Base-by-base conservation (phyloP, 2,888 invertebrate species). In the Conchocele bisecta region DNA sequence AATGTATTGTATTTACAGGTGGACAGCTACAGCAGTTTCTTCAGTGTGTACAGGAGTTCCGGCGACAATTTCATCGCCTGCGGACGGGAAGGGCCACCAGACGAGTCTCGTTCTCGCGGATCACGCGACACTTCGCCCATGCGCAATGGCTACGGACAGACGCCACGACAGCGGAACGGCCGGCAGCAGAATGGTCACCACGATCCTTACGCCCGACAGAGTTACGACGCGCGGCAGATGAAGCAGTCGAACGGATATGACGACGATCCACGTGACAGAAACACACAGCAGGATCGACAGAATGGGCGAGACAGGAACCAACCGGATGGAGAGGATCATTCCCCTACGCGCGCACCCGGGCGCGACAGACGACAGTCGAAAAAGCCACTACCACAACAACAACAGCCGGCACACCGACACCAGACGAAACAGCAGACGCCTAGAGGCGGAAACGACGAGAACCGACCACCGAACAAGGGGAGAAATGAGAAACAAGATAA, bases 1-100 rank as follows among this genome's bases (percentile, higher is more conserved):
- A n/a, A n/a, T n/a, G n/a, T n/a, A n/a, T n/a, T n/a, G n/a, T n/a
- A n/a, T n/a, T 59, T 65, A 17, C 60, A 71, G 71, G 57, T 75
- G 24, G 60, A 71, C 24, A 75, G 75, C 37, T 59, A 68, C 35
- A 72, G 71, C 29, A 46, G 51, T 33, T 42, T 75, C 9, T 71
- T 56, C 20, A 46, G 57, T 11, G 58, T 64, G 2, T 17, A 57
- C n/a, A 29, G 29, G 11, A 33, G 20, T n/a, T 26, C 31, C 26
- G 71, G 60, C 3, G 68, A 71, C 35, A 58, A 37, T 7, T 75
- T 75, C 31, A 57, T 24, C 28, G 75, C 75, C 1, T 75, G 75
- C 50, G 75, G 75, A 1, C 31, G 35, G 7, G 65, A 75, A n/a
- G 69, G 60, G 2, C 58, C 46, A 9, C 68, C 71, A 15, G 3